Conservation (phyloP, 2,113 vertebrate species). For the Empidonax traillii region DNA sequence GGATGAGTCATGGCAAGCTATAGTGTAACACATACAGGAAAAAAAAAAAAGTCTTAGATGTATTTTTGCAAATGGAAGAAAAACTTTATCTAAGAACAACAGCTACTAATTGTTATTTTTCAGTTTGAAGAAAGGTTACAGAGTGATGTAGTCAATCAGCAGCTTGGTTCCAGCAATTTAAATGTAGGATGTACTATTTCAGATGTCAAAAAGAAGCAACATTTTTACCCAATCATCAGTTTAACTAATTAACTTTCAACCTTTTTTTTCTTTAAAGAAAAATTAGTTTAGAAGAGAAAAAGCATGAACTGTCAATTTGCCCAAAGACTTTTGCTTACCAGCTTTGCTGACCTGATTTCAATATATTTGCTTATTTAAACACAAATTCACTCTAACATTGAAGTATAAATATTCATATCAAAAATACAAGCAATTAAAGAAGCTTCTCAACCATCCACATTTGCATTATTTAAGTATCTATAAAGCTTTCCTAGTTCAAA, state of each 20-base stretch:
- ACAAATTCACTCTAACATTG: not conserved
- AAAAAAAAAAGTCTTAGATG: not conserved
- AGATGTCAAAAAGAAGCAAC: not conserved
- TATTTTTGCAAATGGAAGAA: not conserved
- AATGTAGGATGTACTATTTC: not conserved
- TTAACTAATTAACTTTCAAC: constrained; percentile 28
- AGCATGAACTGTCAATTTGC: not conserved
- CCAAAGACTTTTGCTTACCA: constrained; percentile 3
- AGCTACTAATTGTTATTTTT: not conserved
- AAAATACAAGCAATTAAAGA: not conserved
- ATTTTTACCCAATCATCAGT: constrained; percentile 10
- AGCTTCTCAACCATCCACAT: not conserved
- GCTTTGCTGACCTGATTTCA: constrained; percentile 14
- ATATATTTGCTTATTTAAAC: constrained; percentile 17
- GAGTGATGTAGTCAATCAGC: not conserved
- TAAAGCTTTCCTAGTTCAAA: not conserved
- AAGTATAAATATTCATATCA: not conserved
- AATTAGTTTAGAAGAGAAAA: constrained; percentile 19
- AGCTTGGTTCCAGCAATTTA: constrained; percentile 44
- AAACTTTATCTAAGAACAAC: not conserved
- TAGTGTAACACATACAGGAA: not conserved
- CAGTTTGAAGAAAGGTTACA: constrained; percentile 1
- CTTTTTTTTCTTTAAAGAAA: not conserved
- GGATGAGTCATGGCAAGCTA: constrained; percentile 98
- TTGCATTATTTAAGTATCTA: not conserved